Evolutionary conservation across 2,113 vertebrate genomes (phyloP).

Genomic region (Mobula birostris): DNA sequence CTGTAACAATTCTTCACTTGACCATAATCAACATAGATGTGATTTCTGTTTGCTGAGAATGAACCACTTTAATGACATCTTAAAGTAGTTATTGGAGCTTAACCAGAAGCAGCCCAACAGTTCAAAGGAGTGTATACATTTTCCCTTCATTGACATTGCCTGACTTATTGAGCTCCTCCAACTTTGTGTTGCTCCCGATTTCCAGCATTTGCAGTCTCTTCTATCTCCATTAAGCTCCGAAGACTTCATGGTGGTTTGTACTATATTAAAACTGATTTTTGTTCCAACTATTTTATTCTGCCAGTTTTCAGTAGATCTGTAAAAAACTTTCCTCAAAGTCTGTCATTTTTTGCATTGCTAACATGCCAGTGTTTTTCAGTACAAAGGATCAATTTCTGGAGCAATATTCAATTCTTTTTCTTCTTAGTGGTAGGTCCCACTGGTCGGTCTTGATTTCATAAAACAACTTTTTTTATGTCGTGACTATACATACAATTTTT

Average conservation of each 20-base stretch:
- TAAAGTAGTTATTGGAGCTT: background rate
- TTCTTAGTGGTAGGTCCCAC: background rate
- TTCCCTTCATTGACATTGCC: background rate
- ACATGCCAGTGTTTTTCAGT: background rate
- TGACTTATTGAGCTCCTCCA: too few relatives aligned
- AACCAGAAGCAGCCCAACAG: background rate
- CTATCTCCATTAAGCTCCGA: background rate
- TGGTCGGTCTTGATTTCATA: background rate
- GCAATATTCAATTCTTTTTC: background rate
- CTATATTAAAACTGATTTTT: too few relatives aligned
- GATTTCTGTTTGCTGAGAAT: background rate
- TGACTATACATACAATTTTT: background rate
- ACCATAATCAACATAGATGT: conserved; percentile 10
- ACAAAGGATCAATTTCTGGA: background rate
- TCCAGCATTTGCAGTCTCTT: background rate
- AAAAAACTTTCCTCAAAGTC: background rate
- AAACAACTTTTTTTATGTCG: too few relatives aligned
- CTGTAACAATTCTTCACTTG: background rate
- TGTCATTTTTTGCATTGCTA: conserved; percentile 14
- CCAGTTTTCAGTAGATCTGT: background rate
- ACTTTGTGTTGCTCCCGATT: too few relatives aligned
- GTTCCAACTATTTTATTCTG: too few relatives aligned
- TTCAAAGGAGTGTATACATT: background rate
- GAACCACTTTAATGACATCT: background rate
- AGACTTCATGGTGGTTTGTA: too few relatives aligned